These are phyloP conservation scores for Odontamblyopus lacepedii DNA, from an alignment of 2,797 vertebrate species.

Conservation along the genomic window DNA sequence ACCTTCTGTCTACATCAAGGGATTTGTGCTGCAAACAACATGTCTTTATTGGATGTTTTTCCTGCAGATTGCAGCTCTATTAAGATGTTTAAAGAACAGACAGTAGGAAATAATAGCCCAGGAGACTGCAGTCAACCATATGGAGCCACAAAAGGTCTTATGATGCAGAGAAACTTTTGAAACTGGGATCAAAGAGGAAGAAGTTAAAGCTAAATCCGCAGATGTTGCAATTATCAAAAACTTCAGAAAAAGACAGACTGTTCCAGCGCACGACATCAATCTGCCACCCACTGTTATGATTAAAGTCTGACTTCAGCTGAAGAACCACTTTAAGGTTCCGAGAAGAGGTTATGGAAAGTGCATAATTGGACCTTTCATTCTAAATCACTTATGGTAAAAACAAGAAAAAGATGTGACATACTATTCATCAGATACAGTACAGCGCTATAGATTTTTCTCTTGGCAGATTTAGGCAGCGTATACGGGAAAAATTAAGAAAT, in stretches of 20 bases:
- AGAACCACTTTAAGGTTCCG: too few relatives aligned
- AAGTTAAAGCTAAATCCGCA: neutral
- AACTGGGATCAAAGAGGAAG: neutral
- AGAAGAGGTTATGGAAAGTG: too few relatives aligned
- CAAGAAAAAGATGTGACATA: neutral
- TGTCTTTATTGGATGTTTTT: slow-evolving; percentile 6
- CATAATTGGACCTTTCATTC: too few relatives aligned
- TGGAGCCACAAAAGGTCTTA: slow-evolving; percentile 5
- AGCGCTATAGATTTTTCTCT: neutral
- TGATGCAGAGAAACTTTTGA: neutral
- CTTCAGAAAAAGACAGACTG: neutral
- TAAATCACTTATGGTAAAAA: neutral
- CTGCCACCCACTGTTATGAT: too few relatives aligned
- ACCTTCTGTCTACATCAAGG: slow-evolving; percentile 24
- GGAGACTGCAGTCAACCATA: neutral
- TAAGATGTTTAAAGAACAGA: slow-evolving; percentile 5
- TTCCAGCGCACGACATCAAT: neutral
- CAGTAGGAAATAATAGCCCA: neutral
- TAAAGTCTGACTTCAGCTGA: too few relatives aligned
- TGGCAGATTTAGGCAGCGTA: neutral
- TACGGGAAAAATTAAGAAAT: neutral
- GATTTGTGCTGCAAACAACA: slow-evolving; percentile 10
- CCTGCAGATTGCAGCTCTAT: neutral
- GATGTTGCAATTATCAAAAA: neutral
- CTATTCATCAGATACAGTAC: neutral